A percentile compares a stretch with the other conserved stretches of the same genome.
Evolutionary conservation across 2,888 invertebrate genomes (phyloP).

Genomic region (Caenorhabditis japonica): DNA sequence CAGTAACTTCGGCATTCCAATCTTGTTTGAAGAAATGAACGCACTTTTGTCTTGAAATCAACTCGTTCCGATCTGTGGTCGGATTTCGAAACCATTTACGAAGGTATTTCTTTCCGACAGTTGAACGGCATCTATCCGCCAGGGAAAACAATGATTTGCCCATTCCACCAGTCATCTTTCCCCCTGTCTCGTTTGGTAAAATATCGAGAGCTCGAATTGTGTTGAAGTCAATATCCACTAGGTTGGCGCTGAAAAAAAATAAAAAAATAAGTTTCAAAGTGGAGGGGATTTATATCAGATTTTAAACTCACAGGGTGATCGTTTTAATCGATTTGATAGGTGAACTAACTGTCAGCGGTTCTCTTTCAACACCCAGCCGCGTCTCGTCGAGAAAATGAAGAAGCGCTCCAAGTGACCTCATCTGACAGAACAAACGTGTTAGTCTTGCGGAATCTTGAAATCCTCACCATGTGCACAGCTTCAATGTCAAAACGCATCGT

Average conservation of each 20-base stretch:
- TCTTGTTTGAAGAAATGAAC: constrained; percentile 83
- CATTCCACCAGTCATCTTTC: constrained; percentile 15
- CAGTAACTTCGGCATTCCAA: constrained; percentile 77
- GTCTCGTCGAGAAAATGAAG: constrained; percentile 69
- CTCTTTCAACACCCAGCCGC: constrained; percentile 70
- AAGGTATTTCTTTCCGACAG: constrained; percentile 80
- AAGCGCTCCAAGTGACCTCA: constrained; percentile 73
- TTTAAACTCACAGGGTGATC: constrained; percentile 45
- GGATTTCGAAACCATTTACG: constrained; percentile 84
- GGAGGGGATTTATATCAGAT: neutral
- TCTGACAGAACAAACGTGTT: no score
- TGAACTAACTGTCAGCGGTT: constrained; percentile 56
- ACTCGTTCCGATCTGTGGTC: constrained; percentile 81
- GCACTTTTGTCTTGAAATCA: constrained; percentile 83
- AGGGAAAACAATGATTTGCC: constrained; percentile 77
- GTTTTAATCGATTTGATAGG: constrained; percentile 66
- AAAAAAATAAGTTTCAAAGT: constrained; percentile 10
- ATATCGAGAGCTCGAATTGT: constrained; percentile 84
- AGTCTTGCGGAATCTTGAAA: no score
- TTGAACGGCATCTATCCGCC: constrained; percentile 84
- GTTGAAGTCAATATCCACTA: constrained; percentile 70
- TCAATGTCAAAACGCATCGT: constrained; percentile 42
- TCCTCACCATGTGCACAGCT: constrained; percentile 36
- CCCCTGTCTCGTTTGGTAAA: constrained; percentile 79
- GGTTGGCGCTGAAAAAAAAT: constrained; percentile 61